phyloP scores from a whole-genome alignment of 2,113 vertebrate genomes.

The Poeciliopsis occidentalis region DNA sequence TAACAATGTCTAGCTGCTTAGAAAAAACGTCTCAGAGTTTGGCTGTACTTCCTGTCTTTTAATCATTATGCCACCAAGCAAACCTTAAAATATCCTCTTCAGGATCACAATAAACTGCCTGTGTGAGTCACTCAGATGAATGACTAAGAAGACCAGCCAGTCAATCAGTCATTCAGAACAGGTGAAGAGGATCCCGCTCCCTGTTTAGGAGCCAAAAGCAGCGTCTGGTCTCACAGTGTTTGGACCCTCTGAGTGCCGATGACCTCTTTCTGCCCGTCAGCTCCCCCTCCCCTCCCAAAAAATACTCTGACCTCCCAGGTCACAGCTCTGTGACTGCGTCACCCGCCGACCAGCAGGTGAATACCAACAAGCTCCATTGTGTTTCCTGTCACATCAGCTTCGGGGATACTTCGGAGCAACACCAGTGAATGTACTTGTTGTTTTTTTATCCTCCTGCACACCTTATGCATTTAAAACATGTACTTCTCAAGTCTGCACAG shows the following conservation, averaged over 20 bases:
- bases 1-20: too few species aligned
- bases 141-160: neutral
- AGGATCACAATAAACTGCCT: constrained; percentile 1
- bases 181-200: constrained; percentile 2
- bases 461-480: neutral
- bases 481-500: too few species aligned
- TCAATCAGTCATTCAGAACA: constrained; percentile 3
- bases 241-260: constrained; percentile 16
- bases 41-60: neutral
- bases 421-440: neutral
- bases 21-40: too few species aligned
- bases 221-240: constrained; percentile 17
- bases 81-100: constrained; percentile 3
- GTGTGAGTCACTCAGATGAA: constrained; percentile 2
- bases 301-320: constrained; percentile 48
- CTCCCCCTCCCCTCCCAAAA: neutral
- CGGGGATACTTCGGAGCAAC: neutral
- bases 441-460: neutral
- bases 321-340: constrained; percentile 37
- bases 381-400: neutral
- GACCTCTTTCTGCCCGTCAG: constrained; percentile 52
- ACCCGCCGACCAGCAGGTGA: constrained; percentile 43
- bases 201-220: constrained; percentile 18
- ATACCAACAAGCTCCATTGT: constrained; percentile 7
- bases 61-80: neutral